Evolutionary conservation across 1,140 invertebrate genomes (phyloP), one percentile per base, ranked within the genome.

Genomic region (Zaprionus inermis): DNA sequence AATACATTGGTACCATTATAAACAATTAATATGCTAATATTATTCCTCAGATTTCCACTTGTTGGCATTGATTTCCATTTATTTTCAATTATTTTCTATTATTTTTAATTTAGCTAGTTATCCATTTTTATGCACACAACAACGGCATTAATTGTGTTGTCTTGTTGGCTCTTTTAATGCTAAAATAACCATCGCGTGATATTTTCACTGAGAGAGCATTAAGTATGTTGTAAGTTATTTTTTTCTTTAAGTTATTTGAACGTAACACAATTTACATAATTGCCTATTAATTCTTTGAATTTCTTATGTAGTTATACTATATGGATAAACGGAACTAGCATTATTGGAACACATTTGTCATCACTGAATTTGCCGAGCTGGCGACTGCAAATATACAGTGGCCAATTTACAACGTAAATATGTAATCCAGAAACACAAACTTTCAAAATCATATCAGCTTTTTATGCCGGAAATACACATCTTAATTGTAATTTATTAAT

Each of bases 21-120:
- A 60, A 60, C 20, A 60, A 38, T 14, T 51, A 32, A 38, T 41
- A 38, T 52, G 34, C 16, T 38, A 14, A 44, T 38, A n/a, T 60
- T 36, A 28, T 68, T 69, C n/a, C 49, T 34, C 66, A 32, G 60
- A 79, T 77, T 88, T 82, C 24, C 36, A 60, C 64, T 82, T 80
- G 78, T 61, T 66, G 57, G 22, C 65, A 51, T 73, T 85, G 76
- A 88, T 77, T 86, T 82, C 49, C 52, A 64, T 70, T 86, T 73
- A 54, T 78, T 79, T 81, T 71, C 58, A 3, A 52, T 32, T 68
- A 32, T 38, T n/a, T 24, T 6, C 10, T 32, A 9, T 32, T 32
- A 18, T 74, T 64, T 67, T 70, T 51, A 30, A 41, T 52, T 59
- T 72, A 73, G 67, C 78, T 16, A 72, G 51, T 71, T 61, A 36